Conservation (phyloP, 2,113 vertebrate species). For the Dipodomys ordii region DNA sequence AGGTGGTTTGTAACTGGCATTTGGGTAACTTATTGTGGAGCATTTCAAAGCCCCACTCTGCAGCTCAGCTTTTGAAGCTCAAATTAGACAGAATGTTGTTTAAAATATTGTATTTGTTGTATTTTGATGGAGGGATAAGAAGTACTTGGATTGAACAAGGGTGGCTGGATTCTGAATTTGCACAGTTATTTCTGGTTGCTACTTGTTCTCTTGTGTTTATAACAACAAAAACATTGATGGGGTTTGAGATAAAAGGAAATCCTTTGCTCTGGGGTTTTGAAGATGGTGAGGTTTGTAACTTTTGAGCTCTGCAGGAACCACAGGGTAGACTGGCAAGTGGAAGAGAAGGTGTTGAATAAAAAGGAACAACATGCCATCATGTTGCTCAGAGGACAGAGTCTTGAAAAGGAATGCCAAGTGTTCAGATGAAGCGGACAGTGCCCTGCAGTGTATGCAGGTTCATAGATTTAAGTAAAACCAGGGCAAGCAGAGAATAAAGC, state of each 20-base stretch:
- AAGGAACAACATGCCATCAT: not conserved
- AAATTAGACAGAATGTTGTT: not conserved
- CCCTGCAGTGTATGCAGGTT: not conserved
- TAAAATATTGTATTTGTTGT: not conserved
- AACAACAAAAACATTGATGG: not conserved
- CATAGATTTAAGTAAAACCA: not conserved
- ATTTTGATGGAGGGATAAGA: too few species aligned
- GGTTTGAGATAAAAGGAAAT: conserved; percentile 35
- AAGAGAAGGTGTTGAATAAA: not conserved
- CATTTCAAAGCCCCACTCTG: not conserved
- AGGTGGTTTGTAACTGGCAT: not conserved
- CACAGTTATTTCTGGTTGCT: not conserved
- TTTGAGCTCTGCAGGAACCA: not conserved
- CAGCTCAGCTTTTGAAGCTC: not conserved
- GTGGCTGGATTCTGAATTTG: not conserved
- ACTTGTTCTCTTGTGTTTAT: not conserved
- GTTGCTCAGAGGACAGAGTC: not conserved
- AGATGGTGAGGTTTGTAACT: not conserved
- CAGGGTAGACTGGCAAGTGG: not conserved
- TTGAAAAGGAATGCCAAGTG: not conserved
- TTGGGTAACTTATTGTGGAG: not conserved
- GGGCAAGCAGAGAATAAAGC: not conserved
- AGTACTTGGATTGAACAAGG: not conserved
- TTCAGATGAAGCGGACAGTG: not conserved
- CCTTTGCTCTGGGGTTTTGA: not conserved